These are phyloP conservation scores for Acropora yongei DNA, from an alignment of 64 coral and sea anemone species.

Conservation along the genomic window DNA sequence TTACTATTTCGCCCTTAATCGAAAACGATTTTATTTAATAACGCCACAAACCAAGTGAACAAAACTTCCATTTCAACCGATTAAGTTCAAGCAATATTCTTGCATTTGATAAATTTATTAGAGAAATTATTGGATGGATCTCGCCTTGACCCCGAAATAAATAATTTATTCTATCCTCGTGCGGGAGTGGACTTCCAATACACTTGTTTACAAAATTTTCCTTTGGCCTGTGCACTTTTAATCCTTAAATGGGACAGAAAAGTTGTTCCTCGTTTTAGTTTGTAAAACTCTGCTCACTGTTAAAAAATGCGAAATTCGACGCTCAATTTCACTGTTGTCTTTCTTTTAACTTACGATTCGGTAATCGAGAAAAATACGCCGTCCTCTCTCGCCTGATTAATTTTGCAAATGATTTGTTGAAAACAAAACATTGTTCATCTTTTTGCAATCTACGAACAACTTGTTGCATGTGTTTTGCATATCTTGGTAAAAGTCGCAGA, in stretches of 20 bases:
- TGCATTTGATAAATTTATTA: background rate
- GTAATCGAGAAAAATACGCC: too few species aligned
- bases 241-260: background rate
- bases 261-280: too few species aligned
- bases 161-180: conserved; percentile 49
- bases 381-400: too few species aligned
- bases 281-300: too few species aligned
- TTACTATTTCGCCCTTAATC: background rate
- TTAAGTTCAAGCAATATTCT: too few species aligned
- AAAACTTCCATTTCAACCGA: too few species aligned
- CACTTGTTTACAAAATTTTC: background rate
- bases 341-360: too few species aligned
- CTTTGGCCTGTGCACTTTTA: background rate
- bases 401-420: background rate
- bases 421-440: background rate
- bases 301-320: too few species aligned
- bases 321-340: too few species aligned
- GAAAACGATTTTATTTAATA: background rate
- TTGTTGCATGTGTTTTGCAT: background rate
- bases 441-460: background rate
- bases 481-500: too few species aligned
- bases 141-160: conserved; percentile 23
- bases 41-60: background rate
- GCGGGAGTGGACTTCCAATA: background rate
- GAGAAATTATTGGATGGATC: too few species aligned